Evolutionary conservation across 23 tunicate genomes (phyloP).

Genomic region (Ascidia mentula): DNA sequence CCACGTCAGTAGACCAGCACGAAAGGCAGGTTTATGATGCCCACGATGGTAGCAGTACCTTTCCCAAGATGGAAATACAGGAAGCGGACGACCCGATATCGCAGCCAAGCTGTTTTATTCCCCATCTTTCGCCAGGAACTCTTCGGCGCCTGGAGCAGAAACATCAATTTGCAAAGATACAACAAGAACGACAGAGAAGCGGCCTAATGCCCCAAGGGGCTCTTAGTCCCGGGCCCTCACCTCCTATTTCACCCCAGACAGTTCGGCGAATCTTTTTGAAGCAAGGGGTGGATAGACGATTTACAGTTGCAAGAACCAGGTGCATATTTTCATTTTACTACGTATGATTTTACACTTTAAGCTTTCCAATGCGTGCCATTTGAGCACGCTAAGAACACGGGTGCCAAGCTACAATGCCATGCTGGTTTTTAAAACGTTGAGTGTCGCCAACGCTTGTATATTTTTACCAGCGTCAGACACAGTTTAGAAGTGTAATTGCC

Average conservation of each 20-base stretch:
- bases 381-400: no score
- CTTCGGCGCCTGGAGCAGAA: constrained; percentile 67
- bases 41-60: not conserved
- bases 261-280: constrained; percentile 40
- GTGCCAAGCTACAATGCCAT: no score
- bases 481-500: no score
- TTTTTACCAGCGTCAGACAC: no score
- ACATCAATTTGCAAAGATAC: constrained; percentile 73
- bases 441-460: no score
- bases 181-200: constrained; percentile 35
- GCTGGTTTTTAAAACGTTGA: no score
- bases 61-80: constrained; percentile 2
- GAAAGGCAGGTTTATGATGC: not conserved
- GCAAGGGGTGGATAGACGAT: constrained; percentile 65
- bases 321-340: no score
- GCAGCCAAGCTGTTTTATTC: constrained; percentile 17
- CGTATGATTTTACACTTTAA: no score
- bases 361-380: no score
- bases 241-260: constrained; percentile 68
- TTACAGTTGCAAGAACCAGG: constrained; percentile 82
- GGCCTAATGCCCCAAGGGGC: constrained; percentile 48
- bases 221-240: constrained; percentile 49
- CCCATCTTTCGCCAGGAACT: constrained; percentile 75
- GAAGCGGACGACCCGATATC: not conserved
- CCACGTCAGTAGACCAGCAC: not conserved